phyloP scores from a whole-genome alignment of 1,140 invertebrate genomes.

The Euborellia annulipes region DNA sequence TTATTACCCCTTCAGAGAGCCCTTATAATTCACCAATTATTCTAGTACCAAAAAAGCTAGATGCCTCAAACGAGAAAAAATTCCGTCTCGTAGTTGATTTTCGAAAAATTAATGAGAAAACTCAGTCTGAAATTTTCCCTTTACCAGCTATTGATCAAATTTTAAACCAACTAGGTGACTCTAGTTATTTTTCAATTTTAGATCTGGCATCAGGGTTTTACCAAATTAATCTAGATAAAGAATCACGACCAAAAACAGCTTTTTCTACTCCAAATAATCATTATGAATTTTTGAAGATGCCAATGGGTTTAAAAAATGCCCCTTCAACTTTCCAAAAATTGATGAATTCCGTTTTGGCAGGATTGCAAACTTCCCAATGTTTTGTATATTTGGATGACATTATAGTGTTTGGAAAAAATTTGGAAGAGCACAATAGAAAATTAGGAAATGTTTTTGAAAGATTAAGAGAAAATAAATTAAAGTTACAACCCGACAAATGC shows the following conservation, averaged over 20 bases:
- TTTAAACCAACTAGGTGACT: constrained; percentile 28
- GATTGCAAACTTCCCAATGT: constrained; percentile 13
- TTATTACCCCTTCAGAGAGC: constrained; percentile 3
- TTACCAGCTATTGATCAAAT: constrained; percentile 33
- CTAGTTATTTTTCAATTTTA: constrained; percentile 29
- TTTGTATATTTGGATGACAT: constrained; percentile 24
- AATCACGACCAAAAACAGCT: constrained; percentile 21
- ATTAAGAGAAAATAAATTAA: constrained; percentile 9
- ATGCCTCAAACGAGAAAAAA: constrained; percentile 21
- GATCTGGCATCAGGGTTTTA: constrained; percentile 31
- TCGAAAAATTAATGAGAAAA: constrained; percentile 26
- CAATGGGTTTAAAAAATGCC: constrained; percentile 20
- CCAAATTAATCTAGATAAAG: constrained; percentile 24
- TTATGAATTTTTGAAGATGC: constrained; percentile 19
- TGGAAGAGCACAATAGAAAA: neutral
- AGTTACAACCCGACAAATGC: constrained; percentile 16
- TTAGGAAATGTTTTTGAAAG: constrained; percentile 12
- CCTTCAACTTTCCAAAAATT: constrained; percentile 22
- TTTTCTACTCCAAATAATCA: constrained; percentile 19
- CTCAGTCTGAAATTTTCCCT: constrained; percentile 31
- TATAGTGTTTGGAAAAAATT: neutral
- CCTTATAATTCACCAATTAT: constrained; percentile 20
- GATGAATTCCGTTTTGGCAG: constrained; percentile 24
- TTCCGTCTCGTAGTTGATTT: constrained; percentile 27
- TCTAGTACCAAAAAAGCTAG: constrained; percentile 25